phyloP scores from a whole-genome alignment of 2,113 vertebrate species.

The Mixornis gularis region DNA sequence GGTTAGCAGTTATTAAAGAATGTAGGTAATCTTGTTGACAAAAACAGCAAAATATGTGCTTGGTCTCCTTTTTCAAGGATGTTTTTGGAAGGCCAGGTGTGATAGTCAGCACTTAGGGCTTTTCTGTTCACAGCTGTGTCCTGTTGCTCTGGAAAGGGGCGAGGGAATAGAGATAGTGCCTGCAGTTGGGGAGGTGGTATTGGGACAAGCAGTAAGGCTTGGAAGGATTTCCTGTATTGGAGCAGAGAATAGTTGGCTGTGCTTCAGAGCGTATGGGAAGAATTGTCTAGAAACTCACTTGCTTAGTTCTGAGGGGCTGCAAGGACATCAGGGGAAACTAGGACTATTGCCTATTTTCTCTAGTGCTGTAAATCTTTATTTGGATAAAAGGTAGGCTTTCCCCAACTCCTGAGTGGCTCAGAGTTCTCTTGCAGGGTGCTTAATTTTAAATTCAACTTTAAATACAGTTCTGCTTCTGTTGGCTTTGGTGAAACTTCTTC shows the following conservation, averaged over 20 bases:
- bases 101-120: not conserved
- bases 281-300: not conserved
- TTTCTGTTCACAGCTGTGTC: not conserved
- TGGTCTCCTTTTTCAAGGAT: not conserved
- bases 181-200: not conserved
- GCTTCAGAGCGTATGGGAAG: not conserved
- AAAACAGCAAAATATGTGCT: not conserved
- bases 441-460: not conserved
- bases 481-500: not conserved
- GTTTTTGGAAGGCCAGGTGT: not conserved
- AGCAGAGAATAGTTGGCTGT: not conserved
- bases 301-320: not conserved
- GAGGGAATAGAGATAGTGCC: not conserved
- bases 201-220: not conserved
- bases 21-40: not conserved
- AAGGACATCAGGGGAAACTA: not conserved
- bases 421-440: not conserved
- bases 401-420: not conserved
- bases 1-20: not conserved
- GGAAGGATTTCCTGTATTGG: not conserved
- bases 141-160: not conserved
- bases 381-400: not conserved
- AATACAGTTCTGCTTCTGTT: not conserved
- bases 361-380: not conserved
- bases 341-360: not conserved